A percentile compares a stretch with the other conserved stretches of the same genome.
Evolutionary conservation across 1,140 invertebrate species (phyloP).

Genomic region (Scylla paramamosain): DNA sequence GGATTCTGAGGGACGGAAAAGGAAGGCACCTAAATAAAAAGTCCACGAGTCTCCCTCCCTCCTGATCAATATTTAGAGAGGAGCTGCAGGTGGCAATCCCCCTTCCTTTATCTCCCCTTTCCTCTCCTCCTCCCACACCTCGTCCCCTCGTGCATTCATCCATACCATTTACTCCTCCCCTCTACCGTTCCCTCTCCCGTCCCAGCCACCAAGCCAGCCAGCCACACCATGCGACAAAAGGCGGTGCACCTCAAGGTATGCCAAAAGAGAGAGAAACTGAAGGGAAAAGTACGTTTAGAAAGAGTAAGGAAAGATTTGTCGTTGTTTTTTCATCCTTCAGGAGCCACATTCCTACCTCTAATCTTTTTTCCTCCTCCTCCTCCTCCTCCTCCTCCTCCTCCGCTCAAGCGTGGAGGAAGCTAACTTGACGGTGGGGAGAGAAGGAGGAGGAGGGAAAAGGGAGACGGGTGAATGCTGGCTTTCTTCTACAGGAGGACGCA

Average conservation of each 20-base stretch:
- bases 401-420: background rate
- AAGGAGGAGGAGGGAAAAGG: background rate
- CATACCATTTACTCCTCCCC: background rate
- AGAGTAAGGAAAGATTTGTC: background rate
- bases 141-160: background rate
- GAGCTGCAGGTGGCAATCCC: background rate
- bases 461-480: constrained; percentile 16
- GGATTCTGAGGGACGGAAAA: background rate
- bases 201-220: too few species aligned
- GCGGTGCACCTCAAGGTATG: background rate
- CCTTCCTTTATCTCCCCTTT: too few species aligned
- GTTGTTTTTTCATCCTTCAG: background rate
- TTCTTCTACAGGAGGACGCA: background rate
- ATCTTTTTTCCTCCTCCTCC: background rate
- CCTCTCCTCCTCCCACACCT: background rate
- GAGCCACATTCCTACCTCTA: background rate
- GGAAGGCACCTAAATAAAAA: background rate
- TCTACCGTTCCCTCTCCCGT: background rate
- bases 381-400: background rate
- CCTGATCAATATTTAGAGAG: background rate
- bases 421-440: background rate
- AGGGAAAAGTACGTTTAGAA: background rate
- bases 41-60: background rate
- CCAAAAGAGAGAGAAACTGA: background rate
- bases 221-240: background rate